phyloP scores from a whole-genome alignment of 2,888 invertebrate genomes.

The Lasioglossum morio region DNA sequence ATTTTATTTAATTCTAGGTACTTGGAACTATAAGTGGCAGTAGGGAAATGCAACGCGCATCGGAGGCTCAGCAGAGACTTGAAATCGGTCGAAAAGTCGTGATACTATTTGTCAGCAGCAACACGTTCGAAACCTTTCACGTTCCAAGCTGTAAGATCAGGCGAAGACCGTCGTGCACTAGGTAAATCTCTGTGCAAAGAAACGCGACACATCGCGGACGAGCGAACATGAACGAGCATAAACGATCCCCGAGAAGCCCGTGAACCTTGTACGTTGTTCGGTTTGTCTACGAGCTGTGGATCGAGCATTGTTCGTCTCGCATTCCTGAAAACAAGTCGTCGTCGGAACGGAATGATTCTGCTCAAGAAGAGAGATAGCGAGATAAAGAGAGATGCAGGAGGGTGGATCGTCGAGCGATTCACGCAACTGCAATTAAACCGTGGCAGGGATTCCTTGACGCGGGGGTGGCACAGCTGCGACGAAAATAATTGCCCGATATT shows the following conservation, averaged over 20 bases:
- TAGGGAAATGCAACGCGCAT: neutral
- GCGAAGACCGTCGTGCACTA: neutral
- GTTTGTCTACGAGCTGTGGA: neutral
- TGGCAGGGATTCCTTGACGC: slow-evolving; percentile 14
- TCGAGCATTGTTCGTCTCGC: neutral
- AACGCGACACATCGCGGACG: neutral
- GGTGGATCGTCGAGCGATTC: neutral
- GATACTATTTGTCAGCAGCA: neutral
- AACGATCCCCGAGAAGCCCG: neutral
- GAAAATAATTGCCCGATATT: slow-evolving; percentile 42
- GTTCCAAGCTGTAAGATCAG: neutral
- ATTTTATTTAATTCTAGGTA: neutral
- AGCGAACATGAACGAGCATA: neutral
- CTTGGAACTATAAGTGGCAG: neutral
- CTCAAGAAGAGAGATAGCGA: neutral
- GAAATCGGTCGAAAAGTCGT: neutral
- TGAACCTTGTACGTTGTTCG: neutral
- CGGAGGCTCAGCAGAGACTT: neutral
- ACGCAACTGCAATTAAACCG: slow-evolving; percentile 27
- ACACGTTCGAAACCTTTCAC: neutral
- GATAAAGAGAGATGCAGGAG: neutral
- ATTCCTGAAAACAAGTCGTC: slow-evolving; percentile 16
- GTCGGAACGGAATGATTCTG: neutral
- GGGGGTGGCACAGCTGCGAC: neutral
- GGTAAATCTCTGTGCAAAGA: neutral